Evolutionary conservation across 2,113 vertebrate species (phyloP), one percentile per base, ranked within the genome.

Genomic region (Brienomyrus longianalis): DNA sequence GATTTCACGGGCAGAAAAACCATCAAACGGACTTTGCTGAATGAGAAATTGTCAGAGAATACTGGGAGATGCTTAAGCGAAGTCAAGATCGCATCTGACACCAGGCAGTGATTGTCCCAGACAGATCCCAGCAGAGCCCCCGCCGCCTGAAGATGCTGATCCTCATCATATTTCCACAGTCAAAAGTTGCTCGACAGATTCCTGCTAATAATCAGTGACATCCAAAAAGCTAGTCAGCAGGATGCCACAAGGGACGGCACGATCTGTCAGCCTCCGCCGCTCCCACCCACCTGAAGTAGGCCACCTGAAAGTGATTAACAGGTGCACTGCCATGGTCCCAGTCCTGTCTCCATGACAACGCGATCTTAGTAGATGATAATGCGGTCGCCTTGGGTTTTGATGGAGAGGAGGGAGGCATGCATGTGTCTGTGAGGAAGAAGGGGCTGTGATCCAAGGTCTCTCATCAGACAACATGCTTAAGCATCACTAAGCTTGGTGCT

Each of bases 301-400:
- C 95, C 93, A 97, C 95, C 0, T 0, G 92, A 89, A 96, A 97
- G 89, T 95, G 94, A 90, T 92, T 94, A 88, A 96, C 74, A 3
- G 95, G 94, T 86, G 95, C 92, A 90, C 95, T 95, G 92, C 95
- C 96, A 90, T 95, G 92, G 0, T 88, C 95, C 11, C 23, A 83
- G 62, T 95, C 95, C 0, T 93, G 94, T 91, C 95, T 96, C 97
- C 97, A 97, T 39, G 96, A 96, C 2, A 97, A 87, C 0, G 96
- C 95, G 86, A 96, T 95, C 90, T 97, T 96, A 0, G 95, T 95
- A 91, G 97, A 95, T 17, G 96, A 97, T 92, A 96, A 94, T 23
- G 96, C 95, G 3, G 94, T 90, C 0, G 94, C 93, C 0, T 94
- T 94, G 0, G 96, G 96, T 85, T 95, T 93, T 15, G 93, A 91